Percentiles rank a stretch among this genome's conserved stretches.
These are phyloP conservation scores for Phyllostomus hastatus DNA, from an alignment of 2,113 vertebrate genomes.

Conservation along the genomic window DNA sequence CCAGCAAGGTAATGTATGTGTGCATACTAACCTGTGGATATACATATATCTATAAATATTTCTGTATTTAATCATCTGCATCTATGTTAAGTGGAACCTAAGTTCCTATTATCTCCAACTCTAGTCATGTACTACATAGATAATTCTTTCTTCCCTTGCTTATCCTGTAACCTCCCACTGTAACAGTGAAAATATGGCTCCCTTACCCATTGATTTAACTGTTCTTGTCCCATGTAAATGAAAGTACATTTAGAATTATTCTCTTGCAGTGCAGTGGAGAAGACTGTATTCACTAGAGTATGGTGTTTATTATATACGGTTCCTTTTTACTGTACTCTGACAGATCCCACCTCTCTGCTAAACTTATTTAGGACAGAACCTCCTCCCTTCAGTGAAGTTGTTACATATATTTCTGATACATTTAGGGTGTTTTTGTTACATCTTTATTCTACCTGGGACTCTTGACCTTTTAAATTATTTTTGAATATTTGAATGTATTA, in stretches of 20 bases:
- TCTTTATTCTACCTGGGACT: background rate
- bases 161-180: background rate
- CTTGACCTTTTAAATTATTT: background rate
- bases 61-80: background rate
- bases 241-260: background rate
- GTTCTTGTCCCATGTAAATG: background rate
- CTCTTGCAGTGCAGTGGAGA: background rate
- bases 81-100: background rate
- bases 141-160: background rate
- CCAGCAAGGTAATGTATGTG: too few relatives aligned
- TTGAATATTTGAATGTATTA: background rate
- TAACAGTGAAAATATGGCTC: background rate
- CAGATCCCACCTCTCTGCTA: background rate
- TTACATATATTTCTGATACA: background rate
- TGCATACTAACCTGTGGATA: background rate
- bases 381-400: background rate
- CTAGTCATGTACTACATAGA: background rate
- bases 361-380: background rate
- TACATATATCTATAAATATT: background rate
- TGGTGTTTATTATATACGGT: background rate
- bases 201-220: background rate
- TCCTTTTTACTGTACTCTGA: background rate
- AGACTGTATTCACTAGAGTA: background rate
- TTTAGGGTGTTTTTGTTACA: background rate
- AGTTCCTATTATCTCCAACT: background rate